Evolutionary conservation across 2,113 vertebrate species (phyloP), one percentile per base, ranked within the genome.

Genomic region (Cebus imitator): DNA sequence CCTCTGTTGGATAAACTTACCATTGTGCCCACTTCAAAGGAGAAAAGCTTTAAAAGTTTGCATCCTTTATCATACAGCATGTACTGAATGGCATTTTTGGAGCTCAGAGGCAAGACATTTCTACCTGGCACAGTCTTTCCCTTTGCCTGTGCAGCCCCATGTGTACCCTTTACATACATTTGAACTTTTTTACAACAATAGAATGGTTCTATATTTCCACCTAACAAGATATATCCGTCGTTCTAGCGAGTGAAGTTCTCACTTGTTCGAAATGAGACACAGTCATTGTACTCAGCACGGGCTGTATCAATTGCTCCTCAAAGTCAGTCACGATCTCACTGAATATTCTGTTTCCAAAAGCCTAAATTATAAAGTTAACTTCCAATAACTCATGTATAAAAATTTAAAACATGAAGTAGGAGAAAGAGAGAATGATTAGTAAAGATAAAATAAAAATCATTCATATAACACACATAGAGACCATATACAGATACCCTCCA

Each of bases 381-480:
- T 45, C 32, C 21, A 30, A 1, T 30, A 50, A 50, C 87, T 90
- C 50, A 25, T 17, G 20, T 40, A 14, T 20, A 52, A 82, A 35
- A 45, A 43, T 37, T 57, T 73, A 45, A 87, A 66, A 32, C 1
- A 17, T 4, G 58, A 78, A 61, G 58, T 35, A 48, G 57, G 55
- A 68, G 20, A 30, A 66, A 66, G 84, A 37, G 40, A 61, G 72
- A 72, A n/a, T 5, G 2, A 13, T 25, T 8, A 9, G 17, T 12
- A 8, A 2, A 45, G 48, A 89, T 25, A 20, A 79, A 16, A 64
- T 64, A 30, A 37, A 58, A 16, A 1, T 6, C 43, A 11, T 21
- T 9, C 8, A 0, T 0, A 1, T 4, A 2, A 6, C 1, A 0
- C 1, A 6, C 72, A 3, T 0, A 32, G 50, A 57, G 35, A 35